Percentiles rank a stretch among this genome's conserved stretches.
These are phyloP conservation scores for Gracilinanus agilis DNA, from an alignment of 2,113 vertebrate species.

Conservation along the genomic window DNA sequence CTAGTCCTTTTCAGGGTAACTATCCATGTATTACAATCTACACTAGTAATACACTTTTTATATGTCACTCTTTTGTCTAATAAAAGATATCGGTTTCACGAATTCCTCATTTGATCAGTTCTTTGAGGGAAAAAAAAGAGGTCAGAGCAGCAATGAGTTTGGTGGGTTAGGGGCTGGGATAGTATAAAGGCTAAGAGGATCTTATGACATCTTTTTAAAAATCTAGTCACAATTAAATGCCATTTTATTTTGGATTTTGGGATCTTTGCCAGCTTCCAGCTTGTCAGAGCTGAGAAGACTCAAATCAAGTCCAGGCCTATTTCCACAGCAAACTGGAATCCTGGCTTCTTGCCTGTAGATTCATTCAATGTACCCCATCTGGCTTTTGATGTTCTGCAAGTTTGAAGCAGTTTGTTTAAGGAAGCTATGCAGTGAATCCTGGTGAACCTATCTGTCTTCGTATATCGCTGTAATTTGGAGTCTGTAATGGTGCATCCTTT, in stretches of 20 bases:
- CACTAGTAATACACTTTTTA: constrained; percentile 10
- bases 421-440: constrained; percentile 72
- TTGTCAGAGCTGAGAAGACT: constrained; percentile 84
- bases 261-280: constrained; percentile 82
- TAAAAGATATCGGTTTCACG: constrained; percentile 37
- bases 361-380: constrained; percentile 84
- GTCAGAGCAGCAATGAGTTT: constrained; percentile 53
- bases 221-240: constrained; percentile 80
- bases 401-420: constrained; percentile 84
- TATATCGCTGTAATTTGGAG: constrained; percentile 65
- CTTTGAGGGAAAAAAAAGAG: constrained; percentile 45
- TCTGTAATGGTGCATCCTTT: constrained; percentile 28
- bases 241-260: constrained; percentile 84
- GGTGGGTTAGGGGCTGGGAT: constrained; percentile 30
- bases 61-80: constrained; percentile 52
- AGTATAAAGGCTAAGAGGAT: constrained; percentile 69
- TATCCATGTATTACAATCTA: neutral
- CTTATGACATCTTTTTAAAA: constrained; percentile 80
- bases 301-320: constrained; percentile 86
- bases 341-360: constrained; percentile 83
- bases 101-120: constrained; percentile 6
- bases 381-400: constrained; percentile 85
- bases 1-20: neutral
- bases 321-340: constrained; percentile 82
- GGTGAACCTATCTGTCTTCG: constrained; percentile 67